phyloP scores from a whole-genome alignment of 2,113 vertebrate species.

The Hemicordylus capensis region DNA sequence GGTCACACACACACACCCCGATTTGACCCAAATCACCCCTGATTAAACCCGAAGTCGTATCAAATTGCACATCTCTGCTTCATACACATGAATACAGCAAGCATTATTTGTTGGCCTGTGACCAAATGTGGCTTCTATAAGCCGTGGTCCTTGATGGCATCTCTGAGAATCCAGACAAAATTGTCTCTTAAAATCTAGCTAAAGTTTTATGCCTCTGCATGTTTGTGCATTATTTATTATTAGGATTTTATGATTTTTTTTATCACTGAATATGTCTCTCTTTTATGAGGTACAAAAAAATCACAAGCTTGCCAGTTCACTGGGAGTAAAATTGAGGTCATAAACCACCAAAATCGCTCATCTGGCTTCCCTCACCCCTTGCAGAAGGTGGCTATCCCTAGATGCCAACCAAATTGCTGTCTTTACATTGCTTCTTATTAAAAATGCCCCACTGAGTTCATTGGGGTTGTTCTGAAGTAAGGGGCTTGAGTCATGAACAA shows the following conservation, averaged over 20 bases:
- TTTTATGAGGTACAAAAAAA: conserved; percentile 25
- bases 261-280: not conserved
- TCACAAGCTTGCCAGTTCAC: conserved; percentile 26
- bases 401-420: conserved; percentile 24
- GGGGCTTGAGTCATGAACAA: not conserved
- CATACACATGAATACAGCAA: not conserved
- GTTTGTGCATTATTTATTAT: not conserved
- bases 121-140: not conserved
- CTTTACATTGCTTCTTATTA: not conserved
- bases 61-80: too few species aligned
- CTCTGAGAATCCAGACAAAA: not conserved
- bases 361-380: conserved; percentile 17
- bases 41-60: too few species aligned
- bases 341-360: conserved; percentile 36
- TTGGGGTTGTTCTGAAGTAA: not conserved
- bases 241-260: conserved; percentile 34
- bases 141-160: not conserved
- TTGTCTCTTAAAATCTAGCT: fast-evolving
- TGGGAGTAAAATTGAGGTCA: conserved; percentile 57
- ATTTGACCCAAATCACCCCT: too few species aligned
- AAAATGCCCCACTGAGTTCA: not conserved
- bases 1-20: too few species aligned
- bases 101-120: not conserved
- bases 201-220: not conserved
- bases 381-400: conserved; percentile 47